Conservation (phyloP, 2,113 vertebrate genomes). For the Anoura caudifer region DNA sequence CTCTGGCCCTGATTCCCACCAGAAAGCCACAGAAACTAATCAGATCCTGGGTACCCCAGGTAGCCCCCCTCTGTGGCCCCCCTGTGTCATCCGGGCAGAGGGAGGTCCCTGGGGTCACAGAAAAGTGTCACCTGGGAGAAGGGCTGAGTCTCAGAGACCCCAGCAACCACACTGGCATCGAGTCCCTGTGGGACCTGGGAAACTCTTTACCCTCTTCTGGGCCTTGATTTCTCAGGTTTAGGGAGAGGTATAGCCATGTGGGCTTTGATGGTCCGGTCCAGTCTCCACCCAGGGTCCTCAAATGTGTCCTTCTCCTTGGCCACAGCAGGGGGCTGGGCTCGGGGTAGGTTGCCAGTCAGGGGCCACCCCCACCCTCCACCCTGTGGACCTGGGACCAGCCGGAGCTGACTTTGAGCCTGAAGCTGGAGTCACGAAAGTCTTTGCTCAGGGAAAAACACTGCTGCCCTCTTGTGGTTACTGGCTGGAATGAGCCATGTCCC, state of each 20-base stretch:
- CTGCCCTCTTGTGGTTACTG: constrained; percentile 78
- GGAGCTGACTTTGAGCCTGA: accelerated
- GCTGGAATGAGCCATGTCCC: background rate
- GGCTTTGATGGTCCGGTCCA: background rate
- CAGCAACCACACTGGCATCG: accelerated
- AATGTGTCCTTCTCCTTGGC: background rate
- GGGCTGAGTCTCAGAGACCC: background rate
- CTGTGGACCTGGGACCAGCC: background rate
- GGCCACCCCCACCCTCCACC: too few relatives aligned
- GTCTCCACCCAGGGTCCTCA: background rate
- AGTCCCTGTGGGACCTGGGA: accelerated
- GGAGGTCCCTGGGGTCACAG: background rate
- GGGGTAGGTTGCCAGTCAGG: background rate
- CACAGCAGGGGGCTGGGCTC: accelerated
- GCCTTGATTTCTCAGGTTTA: background rate
- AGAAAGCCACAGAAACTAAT: background rate
- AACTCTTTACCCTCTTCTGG: accelerated
- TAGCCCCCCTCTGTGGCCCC: accelerated
- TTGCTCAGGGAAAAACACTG: constrained; percentile 32
- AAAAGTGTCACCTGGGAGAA: background rate
- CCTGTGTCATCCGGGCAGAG: accelerated
- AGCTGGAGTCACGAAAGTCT: accelerated
- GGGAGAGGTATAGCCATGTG: accelerated
- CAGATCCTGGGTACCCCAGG: accelerated
- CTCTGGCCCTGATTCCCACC: accelerated